Conservation (phyloP, 2,113 vertebrate species). For the Lycaon pictus region DNA sequence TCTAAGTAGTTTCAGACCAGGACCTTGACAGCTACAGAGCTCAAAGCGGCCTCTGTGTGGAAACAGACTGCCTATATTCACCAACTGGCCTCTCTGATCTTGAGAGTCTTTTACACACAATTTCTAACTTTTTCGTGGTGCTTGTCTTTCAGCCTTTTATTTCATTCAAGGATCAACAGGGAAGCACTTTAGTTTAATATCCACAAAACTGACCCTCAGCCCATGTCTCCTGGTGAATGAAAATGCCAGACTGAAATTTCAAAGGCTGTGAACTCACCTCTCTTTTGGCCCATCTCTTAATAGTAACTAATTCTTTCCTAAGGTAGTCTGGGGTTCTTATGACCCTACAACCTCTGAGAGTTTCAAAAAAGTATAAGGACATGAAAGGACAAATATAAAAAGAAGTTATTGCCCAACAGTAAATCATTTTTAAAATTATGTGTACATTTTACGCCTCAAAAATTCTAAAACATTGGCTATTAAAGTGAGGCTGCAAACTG, state of each 20-base stretch:
- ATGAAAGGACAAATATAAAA: conserved; percentile 35
- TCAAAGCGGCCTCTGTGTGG: not conserved
- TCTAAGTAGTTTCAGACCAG: not conserved
- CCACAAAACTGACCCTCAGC: not conserved
- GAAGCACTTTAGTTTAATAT: conserved; percentile 40
- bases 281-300: not conserved
- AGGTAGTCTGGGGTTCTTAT: not conserved
- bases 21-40: not conserved
- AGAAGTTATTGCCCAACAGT: not conserved
- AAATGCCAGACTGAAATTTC: conserved; percentile 26
- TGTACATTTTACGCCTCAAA: not conserved
- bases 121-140: conserved; percentile 29
- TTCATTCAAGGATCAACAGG: not conserved
- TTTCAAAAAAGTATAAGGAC: not conserved
- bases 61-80: not conserved
- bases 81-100: not conserved
- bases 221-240: conserved; percentile 18
- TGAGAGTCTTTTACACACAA: not conserved
- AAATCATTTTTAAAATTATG: conserved; percentile 12
- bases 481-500: not conserved
- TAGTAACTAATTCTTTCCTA: conserved; percentile 24
- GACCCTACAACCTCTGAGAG: not conserved
- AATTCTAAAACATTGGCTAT: not conserved
- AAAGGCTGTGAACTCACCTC: conserved; percentile 1
- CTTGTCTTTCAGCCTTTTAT: conserved; percentile 17